Evolutionary conservation across 1,140 invertebrate genomes (phyloP), one percentile per base, ranked within the genome.

Genomic region (Drusus annulatus): DNA sequence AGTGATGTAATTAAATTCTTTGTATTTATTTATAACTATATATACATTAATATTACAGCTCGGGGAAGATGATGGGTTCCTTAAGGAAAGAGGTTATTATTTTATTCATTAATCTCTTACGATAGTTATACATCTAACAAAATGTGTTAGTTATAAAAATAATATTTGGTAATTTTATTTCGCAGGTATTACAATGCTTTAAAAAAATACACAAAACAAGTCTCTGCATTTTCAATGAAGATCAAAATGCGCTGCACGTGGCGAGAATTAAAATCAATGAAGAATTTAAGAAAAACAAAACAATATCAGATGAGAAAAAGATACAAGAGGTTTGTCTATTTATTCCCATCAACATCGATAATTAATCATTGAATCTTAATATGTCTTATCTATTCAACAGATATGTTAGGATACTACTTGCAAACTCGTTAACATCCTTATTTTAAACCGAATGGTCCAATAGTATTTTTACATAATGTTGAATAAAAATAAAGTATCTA

Each of bases 141-240:
- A 8, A 17, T 36, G 6, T 1, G 7, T 71, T 15, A n/a, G 0
- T 52, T 16, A 54, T 54, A n/a, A n/a, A n/a, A n/a, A n/a, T n/a
- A 52, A 71, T 28, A 25, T 16, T 15, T n/a, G 16, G 36, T 31
- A n/a, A 68, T 69, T 52, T 68, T 52, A 85, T 79, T 78, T 89
- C 90, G 81, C 82, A 94, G 92, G 92, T 93, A 5, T 85, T 94
- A 63, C 86, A 86, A 68, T 89, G 87, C 28, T 94, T 94, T 81
- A 94, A 93, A 87, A 89, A 89, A 79, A 85, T 94, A 21, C 93
- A 94, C 84, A 90, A 89, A 85, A 92, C 93, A 0, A 86, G 93
- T 81, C 85, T 91, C 79, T 89, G 86, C 65, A 91, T 92, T 7
- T 94, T 94, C 88, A 84, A 89, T 68, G 92, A 90, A 16, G 94